These are phyloP conservation scores for Pterocles burchelli DNA, from an alignment of 2,113 vertebrate genomes.

Conservation along the genomic window DNA sequence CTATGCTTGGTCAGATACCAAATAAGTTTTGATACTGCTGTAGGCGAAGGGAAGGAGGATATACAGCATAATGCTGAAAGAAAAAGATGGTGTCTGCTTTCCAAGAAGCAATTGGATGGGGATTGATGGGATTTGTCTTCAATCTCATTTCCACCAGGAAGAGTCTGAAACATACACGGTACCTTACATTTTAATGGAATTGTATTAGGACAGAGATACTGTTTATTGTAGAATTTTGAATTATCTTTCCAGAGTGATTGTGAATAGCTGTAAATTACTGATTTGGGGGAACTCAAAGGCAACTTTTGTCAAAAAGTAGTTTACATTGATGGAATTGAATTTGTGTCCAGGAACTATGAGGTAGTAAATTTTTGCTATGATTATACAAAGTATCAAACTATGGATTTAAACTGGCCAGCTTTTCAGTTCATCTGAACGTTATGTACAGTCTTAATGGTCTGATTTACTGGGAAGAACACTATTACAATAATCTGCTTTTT, in stretches of 20 bases:
- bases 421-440: slow-evolving; percentile 64
- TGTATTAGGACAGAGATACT: not conserved
- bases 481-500: slow-evolving; percentile 69
- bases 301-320: slow-evolving; percentile 14
- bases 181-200: not conserved
- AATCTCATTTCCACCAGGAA: not conserved
- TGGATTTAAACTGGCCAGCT: slow-evolving; percentile 57
- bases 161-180: not conserved
- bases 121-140: not conserved
- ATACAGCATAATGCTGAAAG: not conserved
- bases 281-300: not conserved
- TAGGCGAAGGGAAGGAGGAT: not conserved
- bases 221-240: not conserved
- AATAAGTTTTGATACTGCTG: not conserved
- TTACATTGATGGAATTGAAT: slow-evolving; percentile 38
- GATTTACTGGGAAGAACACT: slow-evolving; percentile 62
- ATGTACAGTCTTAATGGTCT: slow-evolving; percentile 69
- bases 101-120: not conserved
- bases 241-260: not conserved
- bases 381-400: slow-evolving; percentile 43
- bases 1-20: not conserved
- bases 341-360: slow-evolving; percentile 25
- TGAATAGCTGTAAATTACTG: not conserved
- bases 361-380: slow-evolving; percentile 51
- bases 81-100: not conserved